Evolutionary conservation across 1,140 invertebrate species (phyloP).

Genomic region (Nylanderia fulva): DNA sequence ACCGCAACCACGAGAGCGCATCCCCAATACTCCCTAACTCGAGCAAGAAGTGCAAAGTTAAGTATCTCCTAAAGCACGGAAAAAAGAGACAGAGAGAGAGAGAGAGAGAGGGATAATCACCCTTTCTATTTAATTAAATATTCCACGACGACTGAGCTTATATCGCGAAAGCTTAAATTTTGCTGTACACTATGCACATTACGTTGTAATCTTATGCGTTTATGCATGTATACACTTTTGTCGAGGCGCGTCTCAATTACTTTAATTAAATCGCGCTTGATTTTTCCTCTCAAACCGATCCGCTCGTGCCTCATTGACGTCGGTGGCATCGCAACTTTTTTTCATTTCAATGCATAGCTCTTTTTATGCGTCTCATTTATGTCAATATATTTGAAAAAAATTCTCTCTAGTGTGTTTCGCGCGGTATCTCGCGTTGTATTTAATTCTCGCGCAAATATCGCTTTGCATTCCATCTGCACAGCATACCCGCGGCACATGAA

Average conservation of each 20-base stretch:
- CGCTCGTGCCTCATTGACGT: conserved; percentile 18
- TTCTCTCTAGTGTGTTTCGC: not conserved
- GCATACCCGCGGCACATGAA: not conserved
- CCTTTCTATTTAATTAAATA: not conserved
- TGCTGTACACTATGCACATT: not conserved
- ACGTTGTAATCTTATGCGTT: not conserved
- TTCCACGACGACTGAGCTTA: not conserved
- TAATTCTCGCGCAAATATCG: conserved; percentile 16
- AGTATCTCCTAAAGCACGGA: not conserved
- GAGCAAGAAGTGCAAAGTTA: not conserved
- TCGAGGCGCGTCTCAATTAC: not conserved
- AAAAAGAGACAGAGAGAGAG: not conserved
- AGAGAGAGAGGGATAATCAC: not conserved
- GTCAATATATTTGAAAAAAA: not conserved
- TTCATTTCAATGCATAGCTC: not conserved
- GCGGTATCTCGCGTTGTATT: conserved; percentile 3
- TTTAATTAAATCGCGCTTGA: conserved; percentile 41
- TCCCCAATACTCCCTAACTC: not conserved
- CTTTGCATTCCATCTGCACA: not conserved
- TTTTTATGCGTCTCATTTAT: conserved; percentile 9
- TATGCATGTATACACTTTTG: too few relatives aligned
- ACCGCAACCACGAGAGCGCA: not conserved
- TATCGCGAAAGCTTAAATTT: not conserved
- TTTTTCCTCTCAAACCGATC: conserved; percentile 17
- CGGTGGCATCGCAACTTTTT: conserved; percentile 20